Evolutionary conservation across 2,797 vertebrate genomes (phyloP).

Genomic region (Okamejei kenojei): DNA sequence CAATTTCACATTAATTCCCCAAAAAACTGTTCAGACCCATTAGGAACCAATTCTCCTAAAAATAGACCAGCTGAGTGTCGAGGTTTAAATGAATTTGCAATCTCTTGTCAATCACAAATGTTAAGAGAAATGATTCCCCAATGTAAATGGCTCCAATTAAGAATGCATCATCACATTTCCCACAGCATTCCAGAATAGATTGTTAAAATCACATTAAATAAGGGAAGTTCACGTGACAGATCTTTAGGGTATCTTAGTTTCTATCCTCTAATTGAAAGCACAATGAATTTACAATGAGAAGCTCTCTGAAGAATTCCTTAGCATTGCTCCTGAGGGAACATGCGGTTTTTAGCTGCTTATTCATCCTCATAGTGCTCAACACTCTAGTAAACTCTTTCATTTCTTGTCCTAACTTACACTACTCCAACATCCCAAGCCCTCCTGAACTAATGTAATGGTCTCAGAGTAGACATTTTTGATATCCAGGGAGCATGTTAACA

Average conservation of each 20-base stretch:
- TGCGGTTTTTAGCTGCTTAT: background rate
- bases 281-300: background rate
- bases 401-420: background rate
- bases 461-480: background rate
- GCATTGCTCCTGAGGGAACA: too few relatives aligned
- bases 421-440: background rate
- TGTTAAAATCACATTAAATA: background rate
- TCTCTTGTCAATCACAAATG: background rate
- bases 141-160: background rate
- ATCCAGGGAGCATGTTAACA: too few relatives aligned
- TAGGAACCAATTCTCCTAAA: background rate
- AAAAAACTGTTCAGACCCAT: background rate
- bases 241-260: background rate
- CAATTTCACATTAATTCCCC: background rate
- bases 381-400: background rate
- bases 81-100: background rate
- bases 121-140: background rate
- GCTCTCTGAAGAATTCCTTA: background rate
- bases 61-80: background rate
- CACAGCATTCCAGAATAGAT: background rate
- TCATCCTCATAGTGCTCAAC: background rate
- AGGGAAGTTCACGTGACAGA: background rate
- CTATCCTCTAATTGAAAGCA: background rate
- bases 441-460: background rate
- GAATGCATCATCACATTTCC: background rate